These are phyloP conservation scores for Eulemur mongoz DNA, from an alignment of 2,797 vertebrate genomes.

Conservation along the genomic window DNA sequence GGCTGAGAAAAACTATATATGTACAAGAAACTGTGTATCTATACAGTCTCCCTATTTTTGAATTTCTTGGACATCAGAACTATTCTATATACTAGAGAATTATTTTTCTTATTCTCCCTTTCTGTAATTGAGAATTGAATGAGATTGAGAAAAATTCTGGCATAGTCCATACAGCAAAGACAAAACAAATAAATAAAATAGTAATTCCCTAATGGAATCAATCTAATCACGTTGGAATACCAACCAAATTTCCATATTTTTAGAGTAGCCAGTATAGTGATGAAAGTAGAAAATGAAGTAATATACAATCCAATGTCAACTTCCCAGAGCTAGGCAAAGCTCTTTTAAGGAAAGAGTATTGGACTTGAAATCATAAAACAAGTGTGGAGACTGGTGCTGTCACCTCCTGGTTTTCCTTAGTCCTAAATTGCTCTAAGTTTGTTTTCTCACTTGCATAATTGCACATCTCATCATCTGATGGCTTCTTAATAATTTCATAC, in stretches of 20 bases:
- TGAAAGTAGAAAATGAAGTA: neutral
- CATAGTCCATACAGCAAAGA: neutral
- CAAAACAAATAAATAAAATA: neutral
- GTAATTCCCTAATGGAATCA: neutral
- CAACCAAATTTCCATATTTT: neutral
- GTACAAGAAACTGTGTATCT: neutral
- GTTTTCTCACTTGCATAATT: neutral
- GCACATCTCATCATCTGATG: neutral
- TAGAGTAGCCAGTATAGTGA: neutral
- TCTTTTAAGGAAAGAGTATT: neutral
- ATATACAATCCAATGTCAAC: neutral
- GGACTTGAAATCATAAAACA: neutral
- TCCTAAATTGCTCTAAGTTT: neutral
- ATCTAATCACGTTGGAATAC: neutral
- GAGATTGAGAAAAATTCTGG: neutral
- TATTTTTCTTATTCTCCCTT: neutral
- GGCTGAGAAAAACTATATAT: neutral
- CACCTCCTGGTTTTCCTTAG: neutral
- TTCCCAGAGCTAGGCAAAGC: neutral
- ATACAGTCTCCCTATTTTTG: neutral
- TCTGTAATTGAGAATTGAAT: neutral
- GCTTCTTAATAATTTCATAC: neutral
- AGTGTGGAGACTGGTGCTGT: neutral
- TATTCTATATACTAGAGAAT: neutral
- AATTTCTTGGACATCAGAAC: neutral